These are phyloP conservation scores for Euborellia annulipes DNA, from an alignment of 1,140 invertebrate species.

Conservation along the genomic window DNA sequence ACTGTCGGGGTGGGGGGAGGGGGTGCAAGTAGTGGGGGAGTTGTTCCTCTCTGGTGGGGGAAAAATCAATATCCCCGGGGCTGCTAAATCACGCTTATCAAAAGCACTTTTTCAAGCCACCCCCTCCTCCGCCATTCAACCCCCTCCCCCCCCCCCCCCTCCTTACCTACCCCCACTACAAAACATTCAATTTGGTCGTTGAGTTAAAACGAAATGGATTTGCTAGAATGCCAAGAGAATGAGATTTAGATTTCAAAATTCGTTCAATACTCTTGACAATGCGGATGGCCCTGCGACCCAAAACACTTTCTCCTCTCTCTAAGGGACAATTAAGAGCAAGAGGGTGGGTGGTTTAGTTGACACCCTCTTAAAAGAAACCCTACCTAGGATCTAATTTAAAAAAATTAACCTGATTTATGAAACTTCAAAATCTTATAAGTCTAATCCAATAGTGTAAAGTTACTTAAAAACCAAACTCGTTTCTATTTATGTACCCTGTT, in stretches of 20 bases:
- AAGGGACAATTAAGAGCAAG: too few species aligned
- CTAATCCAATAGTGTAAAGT: too few species aligned
- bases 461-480: too few species aligned
- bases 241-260: constrained; percentile 14
- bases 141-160: constrained; percentile 7
- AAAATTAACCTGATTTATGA: too few species aligned
- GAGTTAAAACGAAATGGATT: constrained; percentile 31
- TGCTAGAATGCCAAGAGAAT: constrained; percentile 17
- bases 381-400: too few species aligned
- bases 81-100: constrained; percentile 56
- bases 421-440: too few species aligned
- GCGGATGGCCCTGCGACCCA: too few species aligned
- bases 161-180: constrained; percentile 21
- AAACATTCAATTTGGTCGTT: constrained; percentile 30
- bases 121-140: constrained; percentile 12
- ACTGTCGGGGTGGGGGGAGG: constrained; percentile 27
- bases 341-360: too few species aligned
- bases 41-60: constrained; percentile 12
- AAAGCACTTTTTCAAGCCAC: constrained; percentile 41
- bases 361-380: too few species aligned
- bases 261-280: constrained; percentile 12
- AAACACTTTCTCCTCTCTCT: too few species aligned
- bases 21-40: constrained; percentile 14
- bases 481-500: too few species aligned
- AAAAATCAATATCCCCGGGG: constrained; percentile 54